Conservation (phyloP, 1,140 invertebrate genomes). For the Drosophila nigrodunni region DNA sequence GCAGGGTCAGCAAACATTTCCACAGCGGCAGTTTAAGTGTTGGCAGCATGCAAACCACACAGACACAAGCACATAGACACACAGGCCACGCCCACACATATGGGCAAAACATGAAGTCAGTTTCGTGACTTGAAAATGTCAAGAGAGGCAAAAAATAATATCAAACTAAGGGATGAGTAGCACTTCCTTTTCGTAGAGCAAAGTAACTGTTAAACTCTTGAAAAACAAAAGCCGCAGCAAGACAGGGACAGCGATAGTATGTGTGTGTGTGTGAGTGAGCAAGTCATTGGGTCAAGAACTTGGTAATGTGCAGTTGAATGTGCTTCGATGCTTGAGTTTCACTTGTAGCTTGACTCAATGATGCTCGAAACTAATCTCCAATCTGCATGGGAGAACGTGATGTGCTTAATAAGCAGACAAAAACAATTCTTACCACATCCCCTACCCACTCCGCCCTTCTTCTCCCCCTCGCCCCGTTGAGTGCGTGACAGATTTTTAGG, state of each 20-base stretch:
- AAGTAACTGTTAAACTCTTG: slow-evolving; percentile 58
- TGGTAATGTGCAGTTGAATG: slow-evolving; percentile 35
- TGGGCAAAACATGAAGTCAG: slow-evolving; percentile 35
- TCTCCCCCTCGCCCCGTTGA: not conserved
- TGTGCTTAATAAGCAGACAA: slow-evolving; percentile 70
- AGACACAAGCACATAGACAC: slow-evolving; percentile 45
- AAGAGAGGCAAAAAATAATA: slow-evolving; percentile 38
- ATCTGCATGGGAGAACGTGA: slow-evolving; percentile 79
- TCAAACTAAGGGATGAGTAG: slow-evolving; percentile 44
- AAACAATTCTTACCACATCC: slow-evolving; percentile 14
- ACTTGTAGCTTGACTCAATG: slow-evolving; percentile 49
- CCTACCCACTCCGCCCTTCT: not conserved
- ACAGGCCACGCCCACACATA: slow-evolving; percentile 28
- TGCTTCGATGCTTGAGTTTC: not conserved
- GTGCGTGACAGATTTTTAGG: slow-evolving; percentile 33
- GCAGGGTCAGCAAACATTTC: slow-evolving; percentile 38
- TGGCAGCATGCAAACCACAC: slow-evolving; percentile 71
- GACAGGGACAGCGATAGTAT: slow-evolving; percentile 12
- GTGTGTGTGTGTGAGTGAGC: not conserved
- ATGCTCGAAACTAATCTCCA: slow-evolving; percentile 79
- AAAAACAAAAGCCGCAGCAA: slow-evolving; percentile 71
- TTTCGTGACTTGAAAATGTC: slow-evolving; percentile 51
- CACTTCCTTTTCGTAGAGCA: slow-evolving; percentile 42
- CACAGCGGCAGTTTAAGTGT: slow-evolving; percentile 67
- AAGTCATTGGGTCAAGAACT: slow-evolving; percentile 59